Evolutionary conservation across 2,888 invertebrate genomes (phyloP).

Genomic region (Eutolmus rufibarbis): DNA sequence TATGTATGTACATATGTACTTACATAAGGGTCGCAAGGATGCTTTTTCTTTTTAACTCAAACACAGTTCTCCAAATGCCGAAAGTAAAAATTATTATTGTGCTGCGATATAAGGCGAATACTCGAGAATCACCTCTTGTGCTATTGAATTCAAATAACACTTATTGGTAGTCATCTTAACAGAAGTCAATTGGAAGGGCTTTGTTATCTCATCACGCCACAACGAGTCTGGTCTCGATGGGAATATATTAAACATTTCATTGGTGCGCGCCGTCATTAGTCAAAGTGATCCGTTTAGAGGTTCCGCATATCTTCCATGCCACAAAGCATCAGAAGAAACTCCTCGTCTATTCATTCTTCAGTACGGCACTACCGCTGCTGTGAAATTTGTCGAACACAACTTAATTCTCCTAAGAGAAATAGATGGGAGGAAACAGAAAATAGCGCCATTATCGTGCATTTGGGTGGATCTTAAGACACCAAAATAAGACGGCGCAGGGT

Average conservation of each 20-base stretch:
- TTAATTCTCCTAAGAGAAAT: not conserved
- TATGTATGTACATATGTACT: not conserved
- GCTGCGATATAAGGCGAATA: not conserved
- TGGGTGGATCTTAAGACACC: not conserved
- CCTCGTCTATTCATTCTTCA: not conserved
- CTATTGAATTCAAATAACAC: not conserved
- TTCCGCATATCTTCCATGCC: not conserved
- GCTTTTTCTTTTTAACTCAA: not conserved
- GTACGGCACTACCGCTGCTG: not conserved
- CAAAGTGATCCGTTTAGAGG: not conserved
- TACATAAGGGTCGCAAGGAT: not conserved
- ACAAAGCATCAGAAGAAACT: not conserved
- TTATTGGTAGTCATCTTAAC: not conserved
- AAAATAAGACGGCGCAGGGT: not conserved
- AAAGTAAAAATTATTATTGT: not conserved
- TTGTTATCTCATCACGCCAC: not conserved
- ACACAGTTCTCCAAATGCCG: not conserved
- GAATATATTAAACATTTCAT: not conserved
- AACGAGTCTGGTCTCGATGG: not conserved
- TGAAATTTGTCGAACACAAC: not conserved
- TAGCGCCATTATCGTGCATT: not conserved
- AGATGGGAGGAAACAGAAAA: not conserved
- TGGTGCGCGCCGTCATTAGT: not conserved
- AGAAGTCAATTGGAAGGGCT: not conserved
- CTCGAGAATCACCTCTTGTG: not conserved